Conservation (phyloP, 2,113 vertebrate species). For the Paramisgurnus dabryanus region DNA sequence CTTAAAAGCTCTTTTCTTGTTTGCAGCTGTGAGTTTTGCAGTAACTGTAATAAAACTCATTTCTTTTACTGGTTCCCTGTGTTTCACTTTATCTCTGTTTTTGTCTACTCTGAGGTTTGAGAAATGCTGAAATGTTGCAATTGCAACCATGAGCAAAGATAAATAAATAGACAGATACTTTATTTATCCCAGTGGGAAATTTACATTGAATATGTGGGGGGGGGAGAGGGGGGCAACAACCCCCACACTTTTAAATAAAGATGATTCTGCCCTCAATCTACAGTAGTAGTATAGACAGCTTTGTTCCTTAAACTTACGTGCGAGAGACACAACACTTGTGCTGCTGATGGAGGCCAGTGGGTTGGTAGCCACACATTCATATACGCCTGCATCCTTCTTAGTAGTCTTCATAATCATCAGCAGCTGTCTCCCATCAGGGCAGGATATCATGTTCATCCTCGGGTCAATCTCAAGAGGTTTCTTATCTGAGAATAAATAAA, state of each 20-base stretch:
- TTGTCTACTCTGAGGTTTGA: too few relatives aligned
- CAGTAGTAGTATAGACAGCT: background rate
- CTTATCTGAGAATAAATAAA: slow-evolving; percentile 79
- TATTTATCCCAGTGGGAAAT: too few relatives aligned
- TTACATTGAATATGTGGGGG: too few relatives aligned
- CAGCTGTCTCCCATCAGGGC: slow-evolving; percentile 91
- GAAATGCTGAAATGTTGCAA: too few relatives aligned
- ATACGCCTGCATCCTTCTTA: slow-evolving; percentile 89
- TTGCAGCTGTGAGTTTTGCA: background rate
- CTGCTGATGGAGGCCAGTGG: slow-evolving; percentile 85
- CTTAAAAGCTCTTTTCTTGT: background rate
- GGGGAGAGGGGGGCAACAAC: too few relatives aligned
- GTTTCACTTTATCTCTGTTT: too few relatives aligned
- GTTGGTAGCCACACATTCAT: slow-evolving; percentile 91
- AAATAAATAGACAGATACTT: too few relatives aligned
- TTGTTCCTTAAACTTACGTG: slow-evolving; percentile 79
- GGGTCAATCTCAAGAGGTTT: slow-evolving; percentile 80
- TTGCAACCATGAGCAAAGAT: too few relatives aligned
- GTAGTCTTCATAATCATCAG: slow-evolving; percentile 89
- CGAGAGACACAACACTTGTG: slow-evolving; percentile 90
- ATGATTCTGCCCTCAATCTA: background rate
- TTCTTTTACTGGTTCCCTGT: too few relatives aligned
- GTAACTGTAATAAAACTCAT: background rate
- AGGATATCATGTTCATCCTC: slow-evolving; percentile 84
- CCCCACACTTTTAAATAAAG: too few relatives aligned